A percentile compares a stretch with the other conserved stretches of the same genome.
Evolutionary conservation across 2,113 vertebrate genomes (phyloP).

Genomic region (Lophura nycthemera): DNA sequence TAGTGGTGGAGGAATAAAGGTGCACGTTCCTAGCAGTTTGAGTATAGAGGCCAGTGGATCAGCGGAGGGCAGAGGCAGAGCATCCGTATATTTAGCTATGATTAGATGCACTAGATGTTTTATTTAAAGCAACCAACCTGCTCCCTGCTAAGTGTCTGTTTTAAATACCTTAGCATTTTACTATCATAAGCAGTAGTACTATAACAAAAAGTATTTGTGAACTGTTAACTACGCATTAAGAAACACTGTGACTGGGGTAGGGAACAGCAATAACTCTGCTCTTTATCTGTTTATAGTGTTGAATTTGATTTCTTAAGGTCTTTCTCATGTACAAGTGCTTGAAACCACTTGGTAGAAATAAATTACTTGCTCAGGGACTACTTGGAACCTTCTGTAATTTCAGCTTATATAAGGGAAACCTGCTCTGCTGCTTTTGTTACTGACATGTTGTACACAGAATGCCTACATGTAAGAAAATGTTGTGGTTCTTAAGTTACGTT

Average conservation of each 20-base stretch:
- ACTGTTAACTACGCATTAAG: neutral
- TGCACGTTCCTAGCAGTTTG: neutral
- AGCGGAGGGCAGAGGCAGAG: neutral
- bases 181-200: neutral
- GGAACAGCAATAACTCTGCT: neutral
- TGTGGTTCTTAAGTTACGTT: neutral
- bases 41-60: neutral
- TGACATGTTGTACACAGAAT: neutral
- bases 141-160: neutral
- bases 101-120: neutral
- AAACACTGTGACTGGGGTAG: neutral
- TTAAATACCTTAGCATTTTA: neutral
- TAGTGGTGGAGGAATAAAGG: neutral
- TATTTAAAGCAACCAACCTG: neutral
- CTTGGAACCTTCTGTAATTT: neutral
- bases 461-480: neutral
- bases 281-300: neutral
- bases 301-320: neutral
- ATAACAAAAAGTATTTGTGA: neutral
- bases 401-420: neutral
- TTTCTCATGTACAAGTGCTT: neutral
- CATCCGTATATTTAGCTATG: neutral
- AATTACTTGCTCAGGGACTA: neutral
- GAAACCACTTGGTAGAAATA: neutral
- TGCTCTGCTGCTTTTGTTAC: neutral